phyloP scores from a whole-genome alignment of 2,113 vertebrate species.

The Phalacrocorax carbo region DNA sequence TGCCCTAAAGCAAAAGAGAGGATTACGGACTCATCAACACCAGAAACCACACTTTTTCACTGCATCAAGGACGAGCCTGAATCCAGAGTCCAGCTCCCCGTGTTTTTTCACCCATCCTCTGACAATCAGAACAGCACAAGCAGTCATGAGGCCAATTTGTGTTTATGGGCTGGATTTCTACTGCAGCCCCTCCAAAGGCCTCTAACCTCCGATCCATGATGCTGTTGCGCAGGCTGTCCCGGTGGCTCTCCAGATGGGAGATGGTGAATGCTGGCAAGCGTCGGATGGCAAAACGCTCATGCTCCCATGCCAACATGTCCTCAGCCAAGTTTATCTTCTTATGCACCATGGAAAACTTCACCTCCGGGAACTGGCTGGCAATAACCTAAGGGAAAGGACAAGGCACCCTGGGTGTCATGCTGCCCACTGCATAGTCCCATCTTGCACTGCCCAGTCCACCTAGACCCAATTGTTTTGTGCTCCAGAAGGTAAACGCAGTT shows the following conservation, averaged over 20 bases:
- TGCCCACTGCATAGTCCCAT: background rate
- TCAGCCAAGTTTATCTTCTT: conserved; percentile 99
- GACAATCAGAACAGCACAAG: background rate
- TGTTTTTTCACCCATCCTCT: background rate
- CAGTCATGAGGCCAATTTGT: background rate
- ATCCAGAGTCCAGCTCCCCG: background rate
- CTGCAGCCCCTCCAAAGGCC: background rate
- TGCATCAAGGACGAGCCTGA: background rate
- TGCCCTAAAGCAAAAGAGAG: conserved; percentile 71
- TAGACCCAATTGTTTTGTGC: background rate
- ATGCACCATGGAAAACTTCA: conserved; percentile 97
- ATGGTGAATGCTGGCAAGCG: conserved; percentile 93
- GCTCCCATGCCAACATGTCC: conserved; percentile 96
- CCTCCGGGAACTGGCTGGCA: conserved; percentile 84
- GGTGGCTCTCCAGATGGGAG: conserved; percentile 92
- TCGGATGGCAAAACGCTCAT: conserved; percentile 96
- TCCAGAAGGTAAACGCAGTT: background rate
- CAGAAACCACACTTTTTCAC: background rate
- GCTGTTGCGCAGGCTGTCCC: conserved; percentile 88
- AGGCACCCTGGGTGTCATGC: background rate
- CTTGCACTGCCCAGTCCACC: background rate
- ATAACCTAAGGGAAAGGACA: conserved; percentile 75
- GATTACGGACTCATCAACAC: background rate
- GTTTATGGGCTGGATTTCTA: background rate
- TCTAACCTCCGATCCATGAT: conserved; percentile 96